Percentiles rank a stretch among this genome's conserved stretches.
Evolutionary conservation across 2,797 vertebrate genomes (phyloP).

Genomic region (Diceros bicornis): DNA sequence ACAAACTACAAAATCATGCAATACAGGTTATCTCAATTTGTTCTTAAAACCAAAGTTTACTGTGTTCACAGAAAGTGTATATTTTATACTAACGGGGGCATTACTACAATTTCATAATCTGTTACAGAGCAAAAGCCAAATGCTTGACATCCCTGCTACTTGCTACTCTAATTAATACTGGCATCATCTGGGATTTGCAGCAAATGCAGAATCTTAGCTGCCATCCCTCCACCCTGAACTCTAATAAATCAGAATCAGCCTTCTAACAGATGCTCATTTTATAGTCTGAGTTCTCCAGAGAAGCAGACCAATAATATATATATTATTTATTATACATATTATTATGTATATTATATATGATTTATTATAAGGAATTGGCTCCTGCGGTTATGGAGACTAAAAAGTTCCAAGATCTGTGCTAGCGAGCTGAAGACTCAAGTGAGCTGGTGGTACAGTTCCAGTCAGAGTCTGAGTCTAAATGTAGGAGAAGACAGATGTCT

Average conservation of each 20-base stretch:
- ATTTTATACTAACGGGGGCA: background rate
- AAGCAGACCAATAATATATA: background rate
- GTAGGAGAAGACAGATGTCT: background rate
- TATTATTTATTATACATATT: background rate
- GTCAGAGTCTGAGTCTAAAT: background rate
- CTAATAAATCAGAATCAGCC: background rate
- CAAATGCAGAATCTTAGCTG: background rate
- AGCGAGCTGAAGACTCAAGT: background rate
- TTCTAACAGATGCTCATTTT: background rate
- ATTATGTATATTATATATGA: background rate
- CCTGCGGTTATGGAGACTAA: background rate
- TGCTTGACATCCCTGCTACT: background rate
- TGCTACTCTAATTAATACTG: no score
- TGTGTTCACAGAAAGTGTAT: background rate
- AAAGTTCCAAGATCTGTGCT: background rate
- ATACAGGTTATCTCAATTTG: background rate
- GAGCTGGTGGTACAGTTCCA: background rate
- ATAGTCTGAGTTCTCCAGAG: background rate
- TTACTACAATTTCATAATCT: background rate
- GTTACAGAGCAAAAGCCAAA: background rate
- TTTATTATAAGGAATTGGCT: background rate
- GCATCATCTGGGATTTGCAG: background rate
- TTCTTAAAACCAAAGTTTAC: conserved; percentile 8
- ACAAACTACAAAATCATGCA: background rate
- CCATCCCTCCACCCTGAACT: background rate